Base-by-base conservation (phyloP, 2,888 invertebrate genomes). In the Ischnus inquisitorius region DNA sequence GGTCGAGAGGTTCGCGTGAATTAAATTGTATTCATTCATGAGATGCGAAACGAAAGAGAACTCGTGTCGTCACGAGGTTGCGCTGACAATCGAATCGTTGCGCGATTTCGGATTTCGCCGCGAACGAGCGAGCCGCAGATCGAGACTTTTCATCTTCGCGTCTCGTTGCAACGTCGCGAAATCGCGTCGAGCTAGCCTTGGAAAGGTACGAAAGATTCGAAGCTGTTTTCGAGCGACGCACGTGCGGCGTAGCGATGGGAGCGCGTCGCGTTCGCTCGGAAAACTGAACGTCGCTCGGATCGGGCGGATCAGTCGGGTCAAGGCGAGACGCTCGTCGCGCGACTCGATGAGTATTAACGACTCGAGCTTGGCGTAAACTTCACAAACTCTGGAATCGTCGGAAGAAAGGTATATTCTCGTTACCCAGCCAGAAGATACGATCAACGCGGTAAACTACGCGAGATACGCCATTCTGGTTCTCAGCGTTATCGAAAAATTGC, bases 21-120 rank as follows among this genome's bases (percentile, higher is more conserved):
- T 84, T 67, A 76, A 85, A 79, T 82, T 74, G 67, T 76, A 62
- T 80, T 77, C 10, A 83, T 83, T 80, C 67, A 83, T 83, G 77
- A 80, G 72, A 77, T 77, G 51, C 72, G 57, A 46, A 62, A 34
- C 25, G 69, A 71, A 62, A 74, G n/a, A 57, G 4, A 54, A 22
- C 12, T 8, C 51, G 46, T 5, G 43, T 46, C 41, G 64, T 34
- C 22, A 28, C n/a, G n/a, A n/a, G n/a, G n/a, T n/a, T n/a, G n/a
- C n/a, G n/a, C n/a, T n/a, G n/a, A n/a, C n/a, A n/a, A n/a, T n/a
- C n/a, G 5, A 65, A 28, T n/a, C 46, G n/a, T 51, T 19, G 39
- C 43, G 16, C 6, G n/a, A 12, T 16, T 10, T 10, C 22, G 10
- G 1, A 19, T 51, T 10, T 22, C 16, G 54, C 8, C 54, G 1